Conservation (phyloP, 2,113 vertebrate genomes). For the Gymnarchus niloticus region DNA sequence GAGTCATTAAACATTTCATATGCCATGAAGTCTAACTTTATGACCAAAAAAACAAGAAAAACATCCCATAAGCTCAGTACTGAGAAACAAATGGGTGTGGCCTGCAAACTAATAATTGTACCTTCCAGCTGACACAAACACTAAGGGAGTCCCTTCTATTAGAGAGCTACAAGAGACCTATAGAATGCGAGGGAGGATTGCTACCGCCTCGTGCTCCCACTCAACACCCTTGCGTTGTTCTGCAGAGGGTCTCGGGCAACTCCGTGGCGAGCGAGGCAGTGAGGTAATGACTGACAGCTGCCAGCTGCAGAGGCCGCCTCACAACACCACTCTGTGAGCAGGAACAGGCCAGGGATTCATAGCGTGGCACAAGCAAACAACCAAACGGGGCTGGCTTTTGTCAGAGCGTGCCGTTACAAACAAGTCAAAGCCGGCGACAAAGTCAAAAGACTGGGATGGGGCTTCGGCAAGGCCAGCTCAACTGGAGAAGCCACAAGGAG, state of each 20-base stretch:
- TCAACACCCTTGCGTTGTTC: conserved; percentile 12
- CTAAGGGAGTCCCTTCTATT: not conserved
- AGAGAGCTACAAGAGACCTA: not conserved
- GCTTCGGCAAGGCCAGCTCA: not conserved
- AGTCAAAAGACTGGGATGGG: not conserved
- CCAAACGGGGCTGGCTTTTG: not conserved
- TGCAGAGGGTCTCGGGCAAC: not conserved
- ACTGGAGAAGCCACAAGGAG: not conserved
- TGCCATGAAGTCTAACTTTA: too few species aligned
- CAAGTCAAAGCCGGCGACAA: not conserved
- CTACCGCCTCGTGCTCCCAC: not conserved
- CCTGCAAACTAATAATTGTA: not conserved
- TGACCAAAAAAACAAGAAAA: too few species aligned
- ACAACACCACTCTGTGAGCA: conserved; percentile 2
- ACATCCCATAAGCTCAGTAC: too few species aligned
- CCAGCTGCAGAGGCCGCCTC: not conserved
- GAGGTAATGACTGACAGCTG: conserved; percentile 14
- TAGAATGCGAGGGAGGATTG: not conserved
- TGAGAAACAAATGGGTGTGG: not conserved
- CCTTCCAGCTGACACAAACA: not conserved
- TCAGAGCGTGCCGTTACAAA: not conserved
- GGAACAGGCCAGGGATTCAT: conserved; percentile 6
- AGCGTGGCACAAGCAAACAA: not conserved
- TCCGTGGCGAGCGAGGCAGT: not conserved
- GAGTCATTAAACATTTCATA: too few species aligned